Conservation (phyloP, 2,113 vertebrate genomes). For the Semicossyphus pulcher region DNA sequence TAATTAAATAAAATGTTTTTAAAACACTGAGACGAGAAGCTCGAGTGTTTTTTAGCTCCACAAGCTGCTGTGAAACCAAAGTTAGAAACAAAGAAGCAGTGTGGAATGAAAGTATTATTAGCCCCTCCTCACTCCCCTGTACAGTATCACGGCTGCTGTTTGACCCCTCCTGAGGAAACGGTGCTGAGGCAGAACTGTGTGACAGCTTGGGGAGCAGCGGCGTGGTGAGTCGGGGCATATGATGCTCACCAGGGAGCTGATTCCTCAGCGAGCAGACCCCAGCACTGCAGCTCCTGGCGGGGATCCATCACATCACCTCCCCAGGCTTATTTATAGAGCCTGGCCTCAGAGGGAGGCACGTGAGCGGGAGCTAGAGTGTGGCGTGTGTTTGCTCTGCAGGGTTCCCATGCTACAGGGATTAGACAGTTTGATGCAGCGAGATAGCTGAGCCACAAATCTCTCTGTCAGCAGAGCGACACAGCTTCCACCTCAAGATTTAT, state of each 20-base stretch:
- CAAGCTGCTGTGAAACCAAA: background rate
- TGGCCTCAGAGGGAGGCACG: constrained; percentile 33
- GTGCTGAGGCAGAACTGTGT: constrained; percentile 8
- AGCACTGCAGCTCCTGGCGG: constrained; percentile 38
- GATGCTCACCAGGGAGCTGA: constrained; percentile 35
- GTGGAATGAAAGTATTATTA: background rate
- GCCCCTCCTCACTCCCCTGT: too few species aligned
- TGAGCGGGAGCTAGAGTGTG: constrained; percentile 23
- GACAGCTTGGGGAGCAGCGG: constrained; percentile 22
- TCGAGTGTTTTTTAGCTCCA: background rate
- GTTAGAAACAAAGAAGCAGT: background rate
- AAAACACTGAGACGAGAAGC: background rate
- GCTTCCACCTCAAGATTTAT: constrained; percentile 5
- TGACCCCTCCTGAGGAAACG: background rate
- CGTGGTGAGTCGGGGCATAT: constrained; percentile 12
- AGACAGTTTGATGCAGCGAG: constrained; percentile 34
- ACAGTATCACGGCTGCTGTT: background rate
- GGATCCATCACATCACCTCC: constrained; percentile 48
- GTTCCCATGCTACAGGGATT: constrained; percentile 63
- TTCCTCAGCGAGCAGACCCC: constrained; percentile 7
- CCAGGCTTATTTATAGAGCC: constrained; percentile 69
- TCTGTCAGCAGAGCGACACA: constrained; percentile 1
- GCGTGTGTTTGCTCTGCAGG: constrained; percentile 54
- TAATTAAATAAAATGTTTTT: too few species aligned
- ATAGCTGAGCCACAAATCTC: constrained; percentile 50